A percentile compares a stretch with the other conserved stretches of the same genome.
Conservation (phyloP, 1,140 invertebrate genomes). For the Caenorhabditis latens region DNA sequence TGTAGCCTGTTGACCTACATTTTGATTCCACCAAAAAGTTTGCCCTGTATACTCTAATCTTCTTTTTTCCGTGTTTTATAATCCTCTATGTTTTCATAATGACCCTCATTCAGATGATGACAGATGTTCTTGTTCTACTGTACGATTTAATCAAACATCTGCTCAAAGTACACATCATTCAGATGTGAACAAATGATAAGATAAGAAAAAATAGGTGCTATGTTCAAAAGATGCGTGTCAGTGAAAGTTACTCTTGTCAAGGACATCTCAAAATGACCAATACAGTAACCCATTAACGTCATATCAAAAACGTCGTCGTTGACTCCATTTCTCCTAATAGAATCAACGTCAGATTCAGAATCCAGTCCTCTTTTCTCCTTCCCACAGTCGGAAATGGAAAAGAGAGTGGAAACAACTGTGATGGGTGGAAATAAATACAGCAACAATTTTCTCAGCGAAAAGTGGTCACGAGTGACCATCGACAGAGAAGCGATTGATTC, state of each 20-base stretch:
- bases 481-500: not conserved
- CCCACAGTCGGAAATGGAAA: slow-evolving; percentile 15
- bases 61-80: not conserved
- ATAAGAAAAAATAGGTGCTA: not conserved
- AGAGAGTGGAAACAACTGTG: not conserved
- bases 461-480: slow-evolving; percentile 50
- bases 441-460: slow-evolving; percentile 30
- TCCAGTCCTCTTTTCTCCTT: slow-evolving; percentile 6
- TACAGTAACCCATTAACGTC: slow-evolving; percentile 37
- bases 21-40: too few species aligned
- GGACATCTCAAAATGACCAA: not conserved
- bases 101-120: not conserved
- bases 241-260: not conserved
- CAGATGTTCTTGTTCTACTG: not conserved
- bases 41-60: too few species aligned
- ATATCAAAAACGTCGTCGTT: not conserved
- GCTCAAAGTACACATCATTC: slow-evolving; percentile 28
- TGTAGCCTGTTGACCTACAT: too few species aligned
- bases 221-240: slow-evolving; percentile 25
- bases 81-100: not conserved
- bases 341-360: slow-evolving; percentile 44
- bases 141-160: slow-evolving; percentile 7
- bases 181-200: not conserved
- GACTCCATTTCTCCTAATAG: slow-evolving; percentile 10
- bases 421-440: not conserved